Base-by-base conservation (phyloP, 2,113 vertebrate species). In the Pandion haliaetus region DNA sequence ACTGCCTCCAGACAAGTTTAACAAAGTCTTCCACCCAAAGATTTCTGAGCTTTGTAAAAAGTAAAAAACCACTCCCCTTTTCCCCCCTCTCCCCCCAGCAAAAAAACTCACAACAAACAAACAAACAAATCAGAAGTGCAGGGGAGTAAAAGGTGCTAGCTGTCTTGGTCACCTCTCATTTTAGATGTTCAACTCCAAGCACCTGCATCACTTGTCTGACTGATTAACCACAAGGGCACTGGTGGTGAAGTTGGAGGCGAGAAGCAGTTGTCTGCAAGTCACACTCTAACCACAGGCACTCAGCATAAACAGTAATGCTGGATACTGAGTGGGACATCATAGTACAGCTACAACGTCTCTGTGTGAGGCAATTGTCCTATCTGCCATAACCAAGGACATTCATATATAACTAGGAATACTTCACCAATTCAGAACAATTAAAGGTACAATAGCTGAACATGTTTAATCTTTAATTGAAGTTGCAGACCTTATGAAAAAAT, bases 401-500 rank as follows among this genome's bases (percentile, higher is more conserved):
- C 49, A 16, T 62, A 25, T 55, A 61, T 52, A 91, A 61, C 34
- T 69, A 69, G 49, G 76, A 94, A 83, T 54, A 65, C 24, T 57
- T 21, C 81, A 85, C 57, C n/a, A 63, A n/a, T 82, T 85, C 54
- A 44, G 82, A 95, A 71, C 86, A 97, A 96, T 93, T 95, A 96
- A 86, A 55, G 23, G n/a, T 62, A 86, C 44, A 61, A 77, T 93
- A 93, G 29, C 54, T 93, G 42, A 81, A 84, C 19, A 77, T 20
- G 78, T 85, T 83, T 89, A 82, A 57, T 87, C 61, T 77, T 94
- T 91, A 94, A 93, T 6, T 93, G 91, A 71, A 89, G 49, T 45
- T 88, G 62, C 55, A 92, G 67, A 59, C 11, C 32, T 91, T 65
- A 78, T 61, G 23, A 90, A 95, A 82, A 80, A 94, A 86, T 87